Base-by-base conservation (phyloP, 2,888 invertebrate genomes). In the Xylocampa areola region DNA sequence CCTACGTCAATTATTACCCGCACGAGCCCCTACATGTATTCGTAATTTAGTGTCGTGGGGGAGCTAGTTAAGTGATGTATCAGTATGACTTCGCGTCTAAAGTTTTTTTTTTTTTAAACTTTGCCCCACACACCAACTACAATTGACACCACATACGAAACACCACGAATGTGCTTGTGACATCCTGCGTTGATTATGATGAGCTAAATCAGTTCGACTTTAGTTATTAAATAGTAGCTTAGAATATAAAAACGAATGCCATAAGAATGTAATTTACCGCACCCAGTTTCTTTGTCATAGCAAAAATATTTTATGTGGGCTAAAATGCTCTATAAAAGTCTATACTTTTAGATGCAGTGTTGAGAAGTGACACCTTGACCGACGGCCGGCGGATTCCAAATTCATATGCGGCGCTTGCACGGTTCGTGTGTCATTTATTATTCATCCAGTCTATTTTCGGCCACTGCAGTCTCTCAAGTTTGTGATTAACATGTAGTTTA, bases 401-500 rank as follows among this genome's bases (percentile, higher is more conserved):
- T 74, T 72, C 59, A 73, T 60, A 43, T 1, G 37, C 37, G 47
- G 11, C 5, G 41, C 44, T 21, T 29, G 11, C 25, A 17, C 19
- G 25, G 27, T 36, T 8, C 37, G 8, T 40, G 8, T n/a, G 11
- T 25, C 32, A 33, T 54, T 52, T 6, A 54, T 62, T 41, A 57
- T 60, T 61, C 47, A 74, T 58, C 17, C 29, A 32, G 50, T 52
- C 45, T 71, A 73, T 57, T 57, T 62, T 37, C 33, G 37, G 45
- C 40, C 32, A 60, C 35, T 47, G 51, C 58, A 23, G 16, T 50
- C 23, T 58, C 51, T 50, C 29, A 50, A 59, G 32, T 11, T 27
- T n/a, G n/a, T n/a, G n/a, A n/a, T n/a, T n/a, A n/a, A n/a, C n/a
- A n/a, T n/a, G n/a, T n/a, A n/a, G n/a, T n/a, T n/a, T n/a, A n/a